Evolutionary conservation across 2,113 vertebrate genomes (phyloP).

Genomic region (Antennarius striatus): DNA sequence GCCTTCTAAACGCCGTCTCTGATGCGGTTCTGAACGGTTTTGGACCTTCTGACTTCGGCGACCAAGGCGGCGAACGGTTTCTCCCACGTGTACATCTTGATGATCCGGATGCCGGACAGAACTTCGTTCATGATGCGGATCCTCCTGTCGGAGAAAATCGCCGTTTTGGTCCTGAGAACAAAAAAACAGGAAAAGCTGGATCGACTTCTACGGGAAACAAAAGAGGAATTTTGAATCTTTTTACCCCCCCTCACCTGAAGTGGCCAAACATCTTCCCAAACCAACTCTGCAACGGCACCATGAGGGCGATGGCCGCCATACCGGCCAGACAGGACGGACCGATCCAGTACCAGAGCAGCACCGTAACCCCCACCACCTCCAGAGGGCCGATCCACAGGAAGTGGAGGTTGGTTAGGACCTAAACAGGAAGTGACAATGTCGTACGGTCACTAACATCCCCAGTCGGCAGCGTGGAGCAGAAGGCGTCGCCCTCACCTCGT

Average conservation of each 20-base stretch:
- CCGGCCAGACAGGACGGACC: conserved; percentile 90
- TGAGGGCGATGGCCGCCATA: conserved; percentile 85
- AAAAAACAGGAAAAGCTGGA: conserved; percentile 17
- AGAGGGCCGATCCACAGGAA: conserved; percentile 90
- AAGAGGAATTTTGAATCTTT: too few relatives aligned
- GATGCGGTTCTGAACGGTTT: too few relatives aligned
- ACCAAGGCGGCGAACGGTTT: conserved; percentile 88
- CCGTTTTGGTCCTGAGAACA: conserved; percentile 84
- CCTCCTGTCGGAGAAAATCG: conserved; percentile 86
- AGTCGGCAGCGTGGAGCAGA: not conserved
- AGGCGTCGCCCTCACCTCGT: conserved; percentile 79
- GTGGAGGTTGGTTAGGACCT: too few relatives aligned
- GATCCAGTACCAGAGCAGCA: conserved; percentile 86
- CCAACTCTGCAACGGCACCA: conserved; percentile 88
- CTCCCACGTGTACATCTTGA: conserved; percentile 99
- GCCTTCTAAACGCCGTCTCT: too few relatives aligned
- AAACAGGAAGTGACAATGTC: too few relatives aligned
- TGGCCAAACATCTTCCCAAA: conserved; percentile 87
- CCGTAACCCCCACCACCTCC: conserved; percentile 83
- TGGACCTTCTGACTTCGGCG: conserved; percentile 84
- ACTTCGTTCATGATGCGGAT: conserved; percentile 98
- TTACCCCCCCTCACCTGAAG: conserved; percentile 4
- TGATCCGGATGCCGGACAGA: conserved; percentile 94
- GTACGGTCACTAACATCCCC: conserved; percentile 34
- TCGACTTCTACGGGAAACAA: too few relatives aligned